Evolutionary conservation across 30 jellyfish, hydroid and myxozoan genomes (phyloP).

Genomic region (Rhopilema esculentum): DNA sequence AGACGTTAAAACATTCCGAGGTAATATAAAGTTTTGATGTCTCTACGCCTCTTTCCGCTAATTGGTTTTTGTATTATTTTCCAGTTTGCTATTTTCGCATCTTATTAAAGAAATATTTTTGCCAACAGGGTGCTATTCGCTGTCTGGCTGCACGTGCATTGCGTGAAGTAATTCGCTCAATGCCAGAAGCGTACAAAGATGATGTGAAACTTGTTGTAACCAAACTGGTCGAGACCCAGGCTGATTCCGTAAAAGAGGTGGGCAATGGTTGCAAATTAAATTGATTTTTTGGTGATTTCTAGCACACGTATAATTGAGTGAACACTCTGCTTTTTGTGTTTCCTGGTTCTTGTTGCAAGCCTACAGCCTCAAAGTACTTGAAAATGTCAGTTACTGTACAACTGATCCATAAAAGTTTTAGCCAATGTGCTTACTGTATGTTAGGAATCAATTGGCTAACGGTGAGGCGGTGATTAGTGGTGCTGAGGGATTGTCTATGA

Average conservation of each 20-base stretch:
- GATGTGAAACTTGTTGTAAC: slow-evolving; percentile 67
- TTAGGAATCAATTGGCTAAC: too few relatives aligned
- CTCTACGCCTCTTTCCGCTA: not conserved
- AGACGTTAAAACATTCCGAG: slow-evolving; percentile 79
- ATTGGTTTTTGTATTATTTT: not conserved
- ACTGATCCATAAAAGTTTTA: too few relatives aligned
- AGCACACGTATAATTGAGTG: too few relatives aligned
- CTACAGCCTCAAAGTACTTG: too few relatives aligned
- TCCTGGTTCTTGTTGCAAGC: too few relatives aligned
- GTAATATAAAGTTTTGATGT: slow-evolving; percentile 17
- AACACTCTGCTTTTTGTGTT: too few relatives aligned
- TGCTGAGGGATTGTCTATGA: too few relatives aligned
- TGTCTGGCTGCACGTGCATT: slow-evolving; percentile 91
- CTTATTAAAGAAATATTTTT: too few relatives aligned
- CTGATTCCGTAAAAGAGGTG: slow-evolving; percentile 90
- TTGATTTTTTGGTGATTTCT: not conserved
- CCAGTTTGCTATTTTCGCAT: too few relatives aligned
- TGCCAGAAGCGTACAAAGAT: slow-evolving; percentile 75
- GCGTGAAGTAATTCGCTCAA: slow-evolving; percentile 83
- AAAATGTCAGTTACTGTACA: too few relatives aligned
- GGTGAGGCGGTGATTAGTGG: too few relatives aligned
- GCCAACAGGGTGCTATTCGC: slow-evolving; percentile 86
- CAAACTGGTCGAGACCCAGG: slow-evolving; percentile 77
- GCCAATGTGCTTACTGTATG: too few relatives aligned
- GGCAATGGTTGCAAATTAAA: not conserved